Base-by-base conservation (phyloP, 2,113 vertebrate genomes). In the Lates calcarifer region DNA sequence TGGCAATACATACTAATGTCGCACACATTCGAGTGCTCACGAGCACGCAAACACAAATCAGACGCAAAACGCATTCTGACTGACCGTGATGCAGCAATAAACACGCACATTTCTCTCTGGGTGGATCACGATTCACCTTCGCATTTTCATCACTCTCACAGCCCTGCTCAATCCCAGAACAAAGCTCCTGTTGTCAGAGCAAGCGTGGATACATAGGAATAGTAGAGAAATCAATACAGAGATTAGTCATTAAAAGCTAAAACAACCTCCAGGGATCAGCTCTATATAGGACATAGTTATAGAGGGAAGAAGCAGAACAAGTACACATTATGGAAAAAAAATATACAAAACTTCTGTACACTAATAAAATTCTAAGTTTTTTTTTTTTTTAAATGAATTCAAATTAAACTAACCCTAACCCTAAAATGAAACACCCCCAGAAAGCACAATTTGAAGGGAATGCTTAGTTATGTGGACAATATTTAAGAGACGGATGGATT, bases 211-310 rank as follows among this genome's bases (percentile, higher is more conserved):
- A 75, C 76, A 84, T 51, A 77, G 55, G 6, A 64, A 83, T 14
- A 76, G 47, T 63, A 64, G 57, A 67, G 51, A 83, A 90, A 92
- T 91, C 85, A 76, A 91, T 89, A 53, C 51, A 86, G 71, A 77
- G 82, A 86, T 86, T 73, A 84, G 67, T 91, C 79, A 92, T 90
- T 92, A 86, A 83, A 84, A 85, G 24, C 70, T 77, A 3, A 58
- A 69, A 78, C 60, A 79, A 24, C 51, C 82, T 75, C 39, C 15
- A 10, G 78, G 84, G 71, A 82, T 87, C 57, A 33, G 47, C 49
- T 18, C 86, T 82, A 61, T 87, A 82, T 12, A 55, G 53, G 53
- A 70, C 20, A 20, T 20, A 28, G 37, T 49, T 81, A 53, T 22
- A 66, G 66, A 62, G 15, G 28, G 14, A 24, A 76, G 37, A 33